Evolutionary conservation across 2,888 invertebrate species (phyloP), one percentile per base, ranked within the genome.

Genomic region (Andrena haemorrhoa): DNA sequence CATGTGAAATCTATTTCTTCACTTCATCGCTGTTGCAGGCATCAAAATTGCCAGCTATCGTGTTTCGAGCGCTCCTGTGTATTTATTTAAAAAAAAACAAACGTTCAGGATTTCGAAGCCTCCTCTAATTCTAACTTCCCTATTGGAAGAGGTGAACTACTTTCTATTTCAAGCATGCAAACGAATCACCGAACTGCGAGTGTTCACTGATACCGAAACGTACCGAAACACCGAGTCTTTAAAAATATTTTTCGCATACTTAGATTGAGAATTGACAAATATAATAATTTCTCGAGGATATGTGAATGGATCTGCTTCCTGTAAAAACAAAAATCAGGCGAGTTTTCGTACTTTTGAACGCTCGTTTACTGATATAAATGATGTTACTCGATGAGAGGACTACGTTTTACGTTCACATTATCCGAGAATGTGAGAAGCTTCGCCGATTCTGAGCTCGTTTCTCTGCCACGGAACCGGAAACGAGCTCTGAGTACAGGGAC

Each of bases 371-470:
- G 0, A 49, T 12, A 49, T 20, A 65, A 65, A 12, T 0, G 41
- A 26, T 16, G 10, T 29, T 23, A 16, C 47, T 66, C 20, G 74
- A 75, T 41, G 80, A 71, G 75, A 71, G 65, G 8, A 69, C 63
- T 8, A 47, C 56, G 10, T 20, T 41, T n/a, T 33, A 33, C 61
- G 58, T 56, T 69, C 74, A 58, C 58, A 47, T 49, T 33, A 10
- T 33, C 53, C 58, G 68, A 71, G 58, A 82, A 53, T 26, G 49
- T 41, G 65, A 47, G 26, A 58, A 77, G 47, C 29, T 63, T 74
- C 26, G 64, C 75, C 71, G 53, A 79, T 74, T 79, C 74, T 23
- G 68, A 74, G 72, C 73, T 79, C 76, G 83, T 84, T 75, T 83
- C 68, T 49, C 35, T n/a, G 63, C 33, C 20, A 29, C 56, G 63